phyloP scores from a whole-genome alignment of 92 coral and sea anemone species.

The Zoanthus sansibaricus region DNA sequence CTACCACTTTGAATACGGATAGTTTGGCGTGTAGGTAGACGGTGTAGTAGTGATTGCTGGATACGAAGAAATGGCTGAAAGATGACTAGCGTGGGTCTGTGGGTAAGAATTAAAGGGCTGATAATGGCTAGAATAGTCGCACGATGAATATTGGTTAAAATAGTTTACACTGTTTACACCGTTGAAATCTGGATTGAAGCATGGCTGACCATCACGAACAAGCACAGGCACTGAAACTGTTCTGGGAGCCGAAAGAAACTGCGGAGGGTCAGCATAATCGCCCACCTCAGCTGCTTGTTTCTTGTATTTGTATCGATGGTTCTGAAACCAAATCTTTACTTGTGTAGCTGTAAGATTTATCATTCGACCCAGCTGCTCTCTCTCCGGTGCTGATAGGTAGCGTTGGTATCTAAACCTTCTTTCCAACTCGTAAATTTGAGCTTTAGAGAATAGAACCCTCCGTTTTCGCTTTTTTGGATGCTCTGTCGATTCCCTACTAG shows the following conservation, averaged over 20 bases:
- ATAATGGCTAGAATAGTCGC: conserved; percentile 41
- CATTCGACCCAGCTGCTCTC: conserved; percentile 98
- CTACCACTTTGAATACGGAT: conserved; percentile 44
- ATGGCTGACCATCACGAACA: conserved; percentile 96
- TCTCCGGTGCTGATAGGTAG: conserved; percentile 98
- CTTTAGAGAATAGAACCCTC: conserved; percentile 94
- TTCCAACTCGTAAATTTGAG: conserved; percentile 97
- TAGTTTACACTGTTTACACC: conserved; percentile 46
- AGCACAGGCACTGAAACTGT: conserved; percentile 93
- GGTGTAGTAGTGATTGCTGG: conserved; percentile 31
- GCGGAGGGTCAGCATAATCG: conserved; percentile 82
- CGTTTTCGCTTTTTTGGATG: conserved; percentile 95
- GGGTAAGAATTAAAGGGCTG: conserved; percentile 33
- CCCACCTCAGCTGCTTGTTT: conserved; percentile 96
- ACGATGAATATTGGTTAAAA: conserved; percentile 40
- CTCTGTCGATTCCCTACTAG: conserved; percentile 70
- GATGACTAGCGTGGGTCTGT: conserved; percentile 40
- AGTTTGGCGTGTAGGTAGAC: conserved; percentile 29
- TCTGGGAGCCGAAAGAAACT: conserved; percentile 83
- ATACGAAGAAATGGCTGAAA: conserved; percentile 39
- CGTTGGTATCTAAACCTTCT: conserved; percentile 98
- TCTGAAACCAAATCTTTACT: conserved; percentile 99
- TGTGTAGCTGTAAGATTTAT: conserved; percentile 98
- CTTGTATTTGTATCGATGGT: conserved; percentile 98
- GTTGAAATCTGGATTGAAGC: conserved; percentile 55